phyloP scores from a whole-genome alignment of 2,888 invertebrate species.

The Athetis lepigone region DNA sequence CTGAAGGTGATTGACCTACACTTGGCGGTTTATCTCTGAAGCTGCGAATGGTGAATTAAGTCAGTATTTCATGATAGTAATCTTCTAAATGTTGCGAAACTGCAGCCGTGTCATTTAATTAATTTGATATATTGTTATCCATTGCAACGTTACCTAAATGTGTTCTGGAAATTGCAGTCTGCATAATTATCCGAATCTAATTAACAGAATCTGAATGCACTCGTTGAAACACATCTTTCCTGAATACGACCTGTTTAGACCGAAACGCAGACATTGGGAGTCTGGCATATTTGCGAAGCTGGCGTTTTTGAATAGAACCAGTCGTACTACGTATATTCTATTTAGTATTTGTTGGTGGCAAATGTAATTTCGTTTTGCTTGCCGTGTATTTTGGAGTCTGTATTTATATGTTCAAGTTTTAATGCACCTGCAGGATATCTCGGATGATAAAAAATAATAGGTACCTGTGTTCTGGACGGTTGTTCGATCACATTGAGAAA shows the following conservation, averaged over 20 bases:
- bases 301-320: constrained; percentile 64
- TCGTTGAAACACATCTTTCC: constrained; percentile 54
- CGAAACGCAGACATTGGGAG: constrained; percentile 62
- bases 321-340: constrained; percentile 51
- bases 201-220: constrained; percentile 56
- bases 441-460: constrained; percentile 36
- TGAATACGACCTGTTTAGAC: constrained; percentile 60
- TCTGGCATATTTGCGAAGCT: constrained; percentile 59
- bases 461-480: constrained; percentile 30
- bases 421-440: constrained; percentile 39
- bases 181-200: constrained; percentile 57
- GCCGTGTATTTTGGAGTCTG: constrained; percentile 37
- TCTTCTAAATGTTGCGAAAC: constrained; percentile 51
- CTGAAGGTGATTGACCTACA: constrained; percentile 53
- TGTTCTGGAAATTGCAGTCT: constrained; percentile 42
- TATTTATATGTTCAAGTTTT: constrained; percentile 29
- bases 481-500: constrained; percentile 33
- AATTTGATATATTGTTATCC: constrained; percentile 50
- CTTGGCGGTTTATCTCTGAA: constrained; percentile 49
- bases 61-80: constrained; percentile 54
- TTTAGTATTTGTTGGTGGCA: constrained; percentile 64
- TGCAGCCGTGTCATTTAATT: constrained; percentile 55
- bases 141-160: constrained; percentile 32
- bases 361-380: constrained; percentile 54
- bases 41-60: constrained; percentile 48